Conservation (phyloP, 2,113 vertebrate genomes). For the Lichenostomus cassidix region DNA sequence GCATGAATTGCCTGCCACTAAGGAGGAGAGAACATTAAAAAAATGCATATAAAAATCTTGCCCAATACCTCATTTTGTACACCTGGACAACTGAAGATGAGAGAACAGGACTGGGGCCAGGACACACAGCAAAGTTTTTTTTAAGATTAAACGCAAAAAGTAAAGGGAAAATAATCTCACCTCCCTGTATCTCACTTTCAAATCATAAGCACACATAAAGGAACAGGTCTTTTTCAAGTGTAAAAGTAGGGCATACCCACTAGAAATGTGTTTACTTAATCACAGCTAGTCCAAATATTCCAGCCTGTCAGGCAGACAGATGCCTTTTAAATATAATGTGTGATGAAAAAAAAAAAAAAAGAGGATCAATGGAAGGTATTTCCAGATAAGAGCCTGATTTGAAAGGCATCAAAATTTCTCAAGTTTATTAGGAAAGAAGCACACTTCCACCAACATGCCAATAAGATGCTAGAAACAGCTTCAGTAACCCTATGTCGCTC, state of each 20-base stretch:
- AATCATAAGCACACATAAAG: background rate
- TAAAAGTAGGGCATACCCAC: background rate
- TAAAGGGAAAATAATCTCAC: background rate
- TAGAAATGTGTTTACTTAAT: background rate
- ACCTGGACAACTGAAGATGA: too few relatives aligned
- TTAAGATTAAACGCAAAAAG: background rate
- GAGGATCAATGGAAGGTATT: background rate
- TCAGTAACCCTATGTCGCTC: background rate
- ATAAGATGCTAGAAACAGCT: background rate
- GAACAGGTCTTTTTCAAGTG: background rate
- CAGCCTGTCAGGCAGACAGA: background rate
- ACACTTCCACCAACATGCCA: background rate
- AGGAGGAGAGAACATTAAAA: too few relatives aligned
- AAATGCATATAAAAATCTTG: too few relatives aligned
- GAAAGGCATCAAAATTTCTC: background rate
- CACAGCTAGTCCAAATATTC: background rate
- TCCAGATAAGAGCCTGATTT: background rate
- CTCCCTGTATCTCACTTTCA: background rate
- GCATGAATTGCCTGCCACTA: too few relatives aligned
- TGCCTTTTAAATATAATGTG: background rate
- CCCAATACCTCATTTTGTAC: too few relatives aligned
- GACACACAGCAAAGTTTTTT: fast-evolving
- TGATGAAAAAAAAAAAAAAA: background rate
- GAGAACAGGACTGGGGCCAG: too few relatives aligned
- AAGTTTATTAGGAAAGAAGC: background rate